Base-by-base conservation (phyloP, 2,797 vertebrate genomes). In the Schizopygopsis pylzovi region DNA sequence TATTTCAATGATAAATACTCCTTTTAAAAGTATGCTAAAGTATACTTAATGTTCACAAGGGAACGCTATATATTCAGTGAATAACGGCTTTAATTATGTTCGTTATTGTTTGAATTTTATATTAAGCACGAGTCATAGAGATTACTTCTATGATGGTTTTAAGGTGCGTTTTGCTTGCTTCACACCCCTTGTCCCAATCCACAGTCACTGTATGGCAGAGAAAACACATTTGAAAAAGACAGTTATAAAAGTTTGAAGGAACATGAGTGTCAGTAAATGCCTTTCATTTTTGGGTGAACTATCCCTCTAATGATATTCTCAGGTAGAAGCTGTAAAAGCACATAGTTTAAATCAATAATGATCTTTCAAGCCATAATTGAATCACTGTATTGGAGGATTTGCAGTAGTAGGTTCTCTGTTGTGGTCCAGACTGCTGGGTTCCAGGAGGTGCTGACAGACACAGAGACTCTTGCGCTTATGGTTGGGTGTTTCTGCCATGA, bases 401-500 rank as follows among this genome's bases (percentile, higher is more conserved):
- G 12, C 11, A 59, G 11, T 67, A 33, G 15, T 33, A 16, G 78
- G 77, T 82, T 84, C 41, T 89, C 61, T 87, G 20, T 77, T 86
- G 43, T 82, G 71, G 20, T 68, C 6, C 90, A 96, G 95, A 95
- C 95, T 41, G 95, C 94, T 73, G 93, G 82, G 59, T 95, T 96
- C 89, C 95, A 93, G 90, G 96, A 96, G 13, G 91, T 95, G 39
- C 90, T 96, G 70, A 93, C 95, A 10, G 96, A 96, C 6, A 91
- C 93, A 41, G 96, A 96, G 91, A 95, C 90, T 37, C 88, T 96
- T 89, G 96, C 95, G 0, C 89, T 96, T 86, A 96, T 96, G 96
- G 96, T 96, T 9, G 96, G 96, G 73, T 96, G 95, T 85, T 90
- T 96, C 70, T 96, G 96, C 80, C 96, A 96, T 41, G 96, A 96